These are phyloP conservation scores for Cactoblastis cactorum DNA, from an alignment of 2,888 invertebrate genomes.

Conservation along the genomic window DNA sequence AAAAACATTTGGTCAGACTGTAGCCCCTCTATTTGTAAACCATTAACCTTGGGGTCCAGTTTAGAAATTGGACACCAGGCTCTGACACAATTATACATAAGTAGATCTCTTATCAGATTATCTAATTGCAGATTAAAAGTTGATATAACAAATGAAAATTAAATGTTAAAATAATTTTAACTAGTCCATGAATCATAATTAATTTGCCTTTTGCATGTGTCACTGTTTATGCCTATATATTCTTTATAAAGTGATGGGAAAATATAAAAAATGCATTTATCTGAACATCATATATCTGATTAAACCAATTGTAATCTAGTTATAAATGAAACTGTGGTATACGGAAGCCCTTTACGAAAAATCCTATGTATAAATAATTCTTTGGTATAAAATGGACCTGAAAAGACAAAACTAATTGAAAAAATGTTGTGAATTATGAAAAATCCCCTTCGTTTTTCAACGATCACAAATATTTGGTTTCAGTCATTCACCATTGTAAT, in stretches of 20 bases:
- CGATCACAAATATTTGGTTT: background rate
- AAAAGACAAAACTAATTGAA: background rate
- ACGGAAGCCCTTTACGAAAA: background rate
- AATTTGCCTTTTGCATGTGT: background rate
- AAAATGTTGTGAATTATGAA: background rate
- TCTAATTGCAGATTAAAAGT: no score
- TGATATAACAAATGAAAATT: no score
- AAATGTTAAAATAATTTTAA: no score
- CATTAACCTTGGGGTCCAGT: no score
- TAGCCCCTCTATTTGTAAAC: no score
- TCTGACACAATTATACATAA: no score
- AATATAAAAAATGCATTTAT: background rate
- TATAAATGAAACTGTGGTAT: background rate
- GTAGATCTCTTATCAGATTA: no score
- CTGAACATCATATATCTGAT: background rate
- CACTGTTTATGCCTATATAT: background rate
- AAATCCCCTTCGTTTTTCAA: no score
- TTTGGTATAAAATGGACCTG: background rate
- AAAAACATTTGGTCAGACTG: no score
- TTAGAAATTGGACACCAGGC: no score
- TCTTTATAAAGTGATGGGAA: background rate
- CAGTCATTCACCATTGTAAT: background rate
- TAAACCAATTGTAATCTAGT: background rate
- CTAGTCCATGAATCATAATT: no score
- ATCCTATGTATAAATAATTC: background rate